Percentiles rank a stretch among this genome's conserved stretches.
These are phyloP conservation scores for Propsilocerus akamusi DNA, from an alignment of 1,140 invertebrate species.

Conservation along the genomic window DNA sequence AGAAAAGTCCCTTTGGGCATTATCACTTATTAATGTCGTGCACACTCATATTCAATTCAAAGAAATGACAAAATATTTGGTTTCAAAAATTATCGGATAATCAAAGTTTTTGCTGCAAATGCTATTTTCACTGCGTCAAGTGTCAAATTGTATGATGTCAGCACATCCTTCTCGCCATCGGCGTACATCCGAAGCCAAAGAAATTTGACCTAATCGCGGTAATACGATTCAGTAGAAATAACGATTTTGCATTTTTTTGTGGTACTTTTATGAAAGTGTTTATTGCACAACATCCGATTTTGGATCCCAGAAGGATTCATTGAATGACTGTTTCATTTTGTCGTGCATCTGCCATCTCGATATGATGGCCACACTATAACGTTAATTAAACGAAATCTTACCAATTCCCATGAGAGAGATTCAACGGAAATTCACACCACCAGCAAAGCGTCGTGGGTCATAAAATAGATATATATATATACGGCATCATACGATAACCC, in stretches of 20 bases:
- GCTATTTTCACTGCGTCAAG: constrained; percentile 13
- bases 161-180: constrained; percentile 10
- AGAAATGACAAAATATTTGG: constrained; percentile 7
- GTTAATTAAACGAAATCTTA: constrained; percentile 12
- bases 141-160: constrained; percentile 11
- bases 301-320: constrained; percentile 4
- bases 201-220: constrained; percentile 11
- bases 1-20: not conserved
- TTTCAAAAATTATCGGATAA: constrained; percentile 14
- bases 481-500: not conserved
- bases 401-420: constrained; percentile 9
- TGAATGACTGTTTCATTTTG: constrained; percentile 16
- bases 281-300: constrained; percentile 9
- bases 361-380: constrained; percentile 13
- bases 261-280: constrained; percentile 17
- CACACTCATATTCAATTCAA: not conserved
- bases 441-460: not conserved
- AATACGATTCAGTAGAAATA: constrained; percentile 16
- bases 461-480: no score
- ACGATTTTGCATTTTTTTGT: constrained; percentile 20
- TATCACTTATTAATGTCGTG: no score
- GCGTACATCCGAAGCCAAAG: constrained; percentile 12
- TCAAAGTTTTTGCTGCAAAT: constrained; percentile 11
- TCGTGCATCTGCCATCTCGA: constrained; percentile 13
- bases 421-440: no score